phyloP scores from a whole-genome alignment of 2,113 vertebrate genomes.

The Datnioides undecimradiatus region DNA sequence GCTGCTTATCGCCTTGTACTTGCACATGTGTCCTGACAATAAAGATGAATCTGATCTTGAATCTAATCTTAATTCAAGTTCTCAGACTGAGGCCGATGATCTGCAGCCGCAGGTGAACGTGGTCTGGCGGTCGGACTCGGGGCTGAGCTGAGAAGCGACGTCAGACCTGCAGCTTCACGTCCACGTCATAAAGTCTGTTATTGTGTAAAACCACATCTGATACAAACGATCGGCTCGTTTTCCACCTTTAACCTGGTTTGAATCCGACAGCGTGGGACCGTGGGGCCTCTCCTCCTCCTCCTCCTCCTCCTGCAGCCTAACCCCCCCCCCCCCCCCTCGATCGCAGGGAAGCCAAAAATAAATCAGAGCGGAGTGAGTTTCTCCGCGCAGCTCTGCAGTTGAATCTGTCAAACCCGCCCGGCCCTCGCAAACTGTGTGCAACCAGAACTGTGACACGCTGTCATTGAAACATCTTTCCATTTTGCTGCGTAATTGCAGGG shows the following conservation, averaged over 20 bases:
- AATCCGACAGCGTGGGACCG: not conserved
- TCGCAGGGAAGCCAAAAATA: not conserved
- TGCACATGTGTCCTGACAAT: no score
- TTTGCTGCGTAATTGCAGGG: conserved; percentile 13
- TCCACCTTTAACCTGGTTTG: not conserved
- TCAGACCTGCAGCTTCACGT: no score
- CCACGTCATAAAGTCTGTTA: no score
- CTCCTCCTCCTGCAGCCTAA: not conserved
- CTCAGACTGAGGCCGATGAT: no score
- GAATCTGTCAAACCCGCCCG: not conserved
- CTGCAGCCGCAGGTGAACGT: no score
- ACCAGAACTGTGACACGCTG: not conserved
- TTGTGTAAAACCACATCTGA: not conserved
- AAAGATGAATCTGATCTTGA: no score
- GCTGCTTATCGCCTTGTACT: no score
- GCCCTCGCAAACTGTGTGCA: not conserved
- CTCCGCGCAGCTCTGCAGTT: not conserved
- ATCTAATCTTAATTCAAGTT: no score
- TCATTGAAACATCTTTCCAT: conserved; percentile 46
- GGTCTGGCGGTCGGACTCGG: no score
- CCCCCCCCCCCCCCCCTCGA: not conserved
- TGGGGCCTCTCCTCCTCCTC: not conserved
- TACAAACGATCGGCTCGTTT: no score
- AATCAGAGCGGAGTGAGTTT: not conserved
- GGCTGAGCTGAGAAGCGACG: no score